Evolutionary conservation across 2,888 invertebrate genomes (phyloP).

Genomic region (Chrysina gloriosa): DNA sequence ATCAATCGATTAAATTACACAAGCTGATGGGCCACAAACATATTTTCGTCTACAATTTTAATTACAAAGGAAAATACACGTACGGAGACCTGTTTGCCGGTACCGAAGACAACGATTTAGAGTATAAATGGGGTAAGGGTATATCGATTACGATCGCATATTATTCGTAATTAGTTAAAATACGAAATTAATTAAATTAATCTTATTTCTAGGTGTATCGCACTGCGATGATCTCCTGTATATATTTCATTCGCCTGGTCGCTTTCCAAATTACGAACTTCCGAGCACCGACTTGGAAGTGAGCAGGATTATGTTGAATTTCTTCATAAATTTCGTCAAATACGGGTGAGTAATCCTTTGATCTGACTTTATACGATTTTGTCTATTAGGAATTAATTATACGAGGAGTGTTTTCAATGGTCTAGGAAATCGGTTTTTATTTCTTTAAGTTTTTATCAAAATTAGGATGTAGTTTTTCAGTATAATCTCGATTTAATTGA

Average conservation of each 20-base stretch:
- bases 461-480: too few species aligned
- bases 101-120: conserved; percentile 53
- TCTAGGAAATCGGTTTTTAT: too few species aligned
- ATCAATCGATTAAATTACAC: conserved; percentile 60
- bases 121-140: conserved; percentile 56
- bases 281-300: conserved; percentile 59
- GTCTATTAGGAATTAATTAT: too few species aligned
- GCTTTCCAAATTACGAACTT: conserved; percentile 61
- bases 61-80: conserved; percentile 64
- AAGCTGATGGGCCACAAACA: conserved; percentile 58
- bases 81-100: conserved; percentile 64
- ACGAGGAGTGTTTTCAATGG: too few species aligned
- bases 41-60: conserved; percentile 67
- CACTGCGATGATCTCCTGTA: conserved; percentile 70
- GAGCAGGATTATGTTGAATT: conserved; percentile 60
- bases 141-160: background rate
- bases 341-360: conserved; percentile 62
- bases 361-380: too few species aligned
- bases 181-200: too few species aligned
- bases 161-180: conserved; percentile 42
- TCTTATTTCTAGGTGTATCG: conserved; percentile 63
- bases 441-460: too few species aligned
- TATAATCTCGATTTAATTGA: too few species aligned
- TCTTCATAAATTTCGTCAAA: conserved; percentile 67
- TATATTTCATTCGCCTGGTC: conserved; percentile 62